These are phyloP conservation scores for Ptychodera flava DNA, from an alignment of 35 echinoderm and acorn worm genomes.

Conservation along the genomic window DNA sequence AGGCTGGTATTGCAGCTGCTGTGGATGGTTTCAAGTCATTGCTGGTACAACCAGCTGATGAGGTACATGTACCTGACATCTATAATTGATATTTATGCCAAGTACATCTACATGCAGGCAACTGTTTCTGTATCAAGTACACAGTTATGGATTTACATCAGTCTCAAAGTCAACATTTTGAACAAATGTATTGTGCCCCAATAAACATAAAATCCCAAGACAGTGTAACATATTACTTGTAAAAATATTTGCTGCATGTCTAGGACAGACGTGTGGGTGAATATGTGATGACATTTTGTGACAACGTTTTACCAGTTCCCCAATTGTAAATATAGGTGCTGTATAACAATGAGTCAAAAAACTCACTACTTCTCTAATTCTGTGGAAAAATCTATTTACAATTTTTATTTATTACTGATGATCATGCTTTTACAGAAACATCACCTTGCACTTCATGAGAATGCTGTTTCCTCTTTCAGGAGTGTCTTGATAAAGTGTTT, in stretches of 20 bases:
- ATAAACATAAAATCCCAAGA: too few species aligned
- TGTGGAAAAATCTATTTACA: neutral
- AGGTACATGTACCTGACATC: slow-evolving; percentile 76
- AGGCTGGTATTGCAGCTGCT: slow-evolving; percentile 69
- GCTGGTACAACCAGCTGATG: slow-evolving; percentile 87
- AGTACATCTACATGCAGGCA: too few species aligned
- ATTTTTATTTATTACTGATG: neutral
- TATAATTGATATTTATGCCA: too few species aligned
- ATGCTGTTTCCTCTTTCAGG: slow-evolving; percentile 40
- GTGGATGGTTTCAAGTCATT: slow-evolving; percentile 73
- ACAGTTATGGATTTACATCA: too few species aligned
- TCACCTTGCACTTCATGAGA: too few species aligned
- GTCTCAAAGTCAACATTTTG: too few species aligned
- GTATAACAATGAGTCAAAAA: neutral
- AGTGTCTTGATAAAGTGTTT: slow-evolving; percentile 59
- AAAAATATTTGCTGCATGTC: too few species aligned
- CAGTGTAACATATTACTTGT: too few species aligned
- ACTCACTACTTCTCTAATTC: neutral
- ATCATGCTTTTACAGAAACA: neutral
- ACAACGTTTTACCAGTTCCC: neutral
- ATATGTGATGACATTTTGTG: too few species aligned
- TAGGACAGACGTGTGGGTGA: too few species aligned
- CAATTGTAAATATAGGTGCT: neutral
- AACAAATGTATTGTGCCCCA: too few species aligned
- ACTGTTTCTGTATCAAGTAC: too few species aligned